Conservation (phyloP, 2,888 invertebrate species). For the Sphaerophoria taeniata region DNA sequence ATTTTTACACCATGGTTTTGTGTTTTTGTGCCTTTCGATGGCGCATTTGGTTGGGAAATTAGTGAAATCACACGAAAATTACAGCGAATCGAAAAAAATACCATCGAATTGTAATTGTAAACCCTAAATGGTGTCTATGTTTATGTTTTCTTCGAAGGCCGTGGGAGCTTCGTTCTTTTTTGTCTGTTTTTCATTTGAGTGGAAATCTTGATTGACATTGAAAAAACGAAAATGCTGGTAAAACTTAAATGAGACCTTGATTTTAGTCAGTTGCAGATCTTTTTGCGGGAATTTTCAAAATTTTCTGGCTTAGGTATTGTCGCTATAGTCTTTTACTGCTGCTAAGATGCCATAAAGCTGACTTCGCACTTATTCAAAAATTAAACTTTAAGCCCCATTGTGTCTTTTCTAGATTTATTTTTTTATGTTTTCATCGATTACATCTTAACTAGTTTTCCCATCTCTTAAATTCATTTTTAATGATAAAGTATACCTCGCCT, state of each 20-base stretch:
- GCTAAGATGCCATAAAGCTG: too few species aligned
- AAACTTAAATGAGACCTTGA: background rate
- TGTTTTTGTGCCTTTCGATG: background rate
- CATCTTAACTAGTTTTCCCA: background rate
- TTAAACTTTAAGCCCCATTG: background rate
- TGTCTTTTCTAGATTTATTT: too few species aligned
- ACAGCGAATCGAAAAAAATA: background rate
- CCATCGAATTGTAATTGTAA: background rate
- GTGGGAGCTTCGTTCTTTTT: slow-evolving; percentile 1
- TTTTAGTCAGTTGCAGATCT: background rate
- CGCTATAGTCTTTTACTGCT: too few species aligned
- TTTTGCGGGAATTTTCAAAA: too few species aligned
- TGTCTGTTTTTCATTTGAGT: background rate
- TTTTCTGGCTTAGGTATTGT: too few species aligned
- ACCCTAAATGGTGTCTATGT: background rate
- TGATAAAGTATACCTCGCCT: too few species aligned
- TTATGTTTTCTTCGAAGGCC: background rate
- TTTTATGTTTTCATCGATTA: too few species aligned
- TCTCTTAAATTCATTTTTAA: background rate
- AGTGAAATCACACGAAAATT: slow-evolving; percentile 14
- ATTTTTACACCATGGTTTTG: background rate
- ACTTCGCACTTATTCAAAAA: too few species aligned
- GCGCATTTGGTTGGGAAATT: background rate
- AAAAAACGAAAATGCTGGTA: background rate
- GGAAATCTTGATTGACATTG: slow-evolving; percentile 7